Evolutionary conservation across 2,888 invertebrate species (phyloP), one percentile per base, ranked within the genome.

Genomic region (Ichneumoninae sp.): DNA sequence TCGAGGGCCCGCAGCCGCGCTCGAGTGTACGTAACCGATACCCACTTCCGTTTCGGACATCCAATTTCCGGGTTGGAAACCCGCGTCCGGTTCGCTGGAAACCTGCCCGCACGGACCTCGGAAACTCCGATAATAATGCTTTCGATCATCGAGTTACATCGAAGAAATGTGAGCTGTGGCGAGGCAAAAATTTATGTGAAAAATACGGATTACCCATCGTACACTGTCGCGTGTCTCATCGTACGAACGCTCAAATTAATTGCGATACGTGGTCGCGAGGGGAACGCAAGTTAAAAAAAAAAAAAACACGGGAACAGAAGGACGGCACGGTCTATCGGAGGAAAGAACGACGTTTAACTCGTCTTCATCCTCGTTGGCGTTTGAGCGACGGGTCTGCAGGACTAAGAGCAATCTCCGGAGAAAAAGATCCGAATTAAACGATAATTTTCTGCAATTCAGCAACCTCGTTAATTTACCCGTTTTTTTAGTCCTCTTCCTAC

Each of bases 361-460:
- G 62, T 81, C 60, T 54, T 36, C 36, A 36, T 47, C 4, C 16
- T 16, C 62, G 62, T 33, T 62, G 62, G 26, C 65, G 22, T 33
- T 78, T 47, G 80, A 75, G 65, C 65, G 77, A 84, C 62, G 62
- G 50, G 33, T 36, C 19, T 52, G 57, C 57, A 52, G 33, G 13
- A 57, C 62, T 26, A 50, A 69, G 69, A 22, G 26, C 22, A 22
- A 26, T 10, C 57, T 26, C 22, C 22, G 47, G 60, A 52, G 77
- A 44, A 81, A 79, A 74, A 68, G 80, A 60, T 71, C 50, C 66
- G 81, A 65, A 81, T 81, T 78, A 81, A 84, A 71, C 66, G 78
- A 79, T 70, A 66, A 81, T 84, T 84, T 84, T 84, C 81, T 81
- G 84, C 84, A 84, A 84, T 84, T 84, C 84, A 84, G 84, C 81